These are phyloP conservation scores for Sebastes matsubarae DNA, from an alignment of 2,797 vertebrate species.

Conservation along the genomic window DNA sequence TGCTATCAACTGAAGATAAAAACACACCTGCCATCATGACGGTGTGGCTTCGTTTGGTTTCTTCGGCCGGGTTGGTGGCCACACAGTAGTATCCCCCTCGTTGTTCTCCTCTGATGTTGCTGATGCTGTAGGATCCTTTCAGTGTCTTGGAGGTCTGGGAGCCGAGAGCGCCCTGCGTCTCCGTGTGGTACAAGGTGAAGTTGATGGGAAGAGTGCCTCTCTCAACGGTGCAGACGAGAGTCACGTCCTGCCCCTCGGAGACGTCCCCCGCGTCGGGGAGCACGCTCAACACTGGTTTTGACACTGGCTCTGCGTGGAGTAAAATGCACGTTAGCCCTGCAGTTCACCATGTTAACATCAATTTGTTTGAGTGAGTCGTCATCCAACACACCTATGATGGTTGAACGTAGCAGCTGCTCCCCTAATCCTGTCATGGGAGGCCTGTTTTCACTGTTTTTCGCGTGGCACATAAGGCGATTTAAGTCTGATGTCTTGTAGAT, in stretches of 20 bases:
- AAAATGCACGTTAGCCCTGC: neutral
- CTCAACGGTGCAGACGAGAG: constrained; percentile 69
- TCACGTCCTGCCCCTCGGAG: constrained; percentile 72
- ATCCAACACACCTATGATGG: constrained; percentile 74
- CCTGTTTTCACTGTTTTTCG: constrained; percentile 43
- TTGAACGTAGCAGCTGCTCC: constrained; percentile 6
- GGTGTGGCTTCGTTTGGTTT: constrained; percentile 18
- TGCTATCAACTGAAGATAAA: neutral
- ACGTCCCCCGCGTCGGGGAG: constrained; percentile 4
- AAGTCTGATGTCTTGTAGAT: constrained; percentile 57
- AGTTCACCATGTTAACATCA: neutral
- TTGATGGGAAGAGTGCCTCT: constrained; percentile 72
- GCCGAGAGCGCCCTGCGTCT: accelerated
- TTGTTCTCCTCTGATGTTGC: constrained; percentile 34
- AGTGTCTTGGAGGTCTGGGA: neutral
- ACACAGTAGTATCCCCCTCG: constrained; percentile 75
- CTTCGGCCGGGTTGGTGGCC: constrained; percentile 62
- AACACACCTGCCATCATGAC: constrained; percentile 68
- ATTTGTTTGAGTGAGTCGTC: neutral
- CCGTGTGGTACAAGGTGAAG: constrained; percentile 69
- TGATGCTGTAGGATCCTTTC: constrained; percentile 35
- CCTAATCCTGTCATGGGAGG: neutral
- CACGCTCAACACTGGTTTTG: constrained; percentile 56
- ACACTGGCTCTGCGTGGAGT: constrained; percentile 71
- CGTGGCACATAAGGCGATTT: constrained; percentile 61